Conservation (phyloP, 2,113 vertebrate species). For the Nothocercus julius region DNA sequence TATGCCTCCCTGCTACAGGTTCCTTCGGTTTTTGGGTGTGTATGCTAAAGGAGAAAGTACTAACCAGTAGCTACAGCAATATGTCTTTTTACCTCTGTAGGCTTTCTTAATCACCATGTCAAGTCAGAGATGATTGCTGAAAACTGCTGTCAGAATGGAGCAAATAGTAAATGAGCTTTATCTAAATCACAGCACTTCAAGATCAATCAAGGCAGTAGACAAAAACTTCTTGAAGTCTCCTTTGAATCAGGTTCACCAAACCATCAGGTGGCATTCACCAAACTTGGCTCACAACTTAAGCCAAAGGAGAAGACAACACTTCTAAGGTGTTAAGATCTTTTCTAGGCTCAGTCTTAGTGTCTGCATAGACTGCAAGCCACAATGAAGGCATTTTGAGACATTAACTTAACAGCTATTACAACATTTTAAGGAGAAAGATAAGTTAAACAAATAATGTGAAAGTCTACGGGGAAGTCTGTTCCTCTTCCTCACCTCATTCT, state of each 20-base stretch:
- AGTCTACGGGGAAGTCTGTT: neutral
- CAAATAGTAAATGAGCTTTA: neutral
- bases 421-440: constrained; percentile 19
- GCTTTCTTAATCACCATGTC: neutral
- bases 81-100: neutral
- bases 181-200: too few species aligned
- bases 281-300: neutral
- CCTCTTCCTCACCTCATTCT: neutral
- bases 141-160: neutral
- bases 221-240: neutral
- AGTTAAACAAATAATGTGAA: constrained; percentile 31
- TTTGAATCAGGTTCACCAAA: neutral
- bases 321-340: neutral
- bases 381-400: constrained; percentile 18
- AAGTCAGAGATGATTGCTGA: neutral
- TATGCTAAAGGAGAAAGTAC: neutral
- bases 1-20: constrained; percentile 24
- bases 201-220: neutral
- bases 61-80: neutral
- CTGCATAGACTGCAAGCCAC: neutral
- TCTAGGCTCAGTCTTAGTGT: neutral
- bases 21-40: neutral
- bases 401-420: constrained; percentile 26
- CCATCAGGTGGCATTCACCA: neutral
- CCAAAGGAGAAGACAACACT: neutral